Base-by-base conservation (phyloP, 2,113 vertebrate genomes). In the Sigmodon hispidus region DNA sequence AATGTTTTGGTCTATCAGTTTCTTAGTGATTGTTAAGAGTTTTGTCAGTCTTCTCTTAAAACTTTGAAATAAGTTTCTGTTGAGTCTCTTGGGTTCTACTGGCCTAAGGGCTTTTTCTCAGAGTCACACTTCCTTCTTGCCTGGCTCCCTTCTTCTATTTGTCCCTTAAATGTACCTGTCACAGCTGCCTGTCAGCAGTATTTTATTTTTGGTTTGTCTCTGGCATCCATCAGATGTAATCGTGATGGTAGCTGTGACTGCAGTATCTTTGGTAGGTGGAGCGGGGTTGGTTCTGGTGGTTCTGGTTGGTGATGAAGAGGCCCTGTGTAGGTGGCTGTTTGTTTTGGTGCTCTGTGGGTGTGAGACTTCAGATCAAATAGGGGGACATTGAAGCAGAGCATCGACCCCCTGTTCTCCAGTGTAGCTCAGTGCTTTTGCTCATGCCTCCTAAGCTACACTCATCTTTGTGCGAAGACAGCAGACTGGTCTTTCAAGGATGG, bases 61-160 rank as follows among this genome's bases (percentile, higher is more conserved):
- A 77, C 73, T 88, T 77, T 7, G 59, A 22, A 76, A 29, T 17
- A 69, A 67, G 55, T 89, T 57, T 59, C n/a, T 89, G 85, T 92
- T 70, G n/a, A 80, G 3, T 79, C 21, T 93, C 75, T 69, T 48
- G 72, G 76, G 36, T 89, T 96, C 90, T 61, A 48, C 45, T 86
- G 43, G 43, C 22, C 81, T 94, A 4, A 72, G 70, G 61, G 22
- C 50, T 92, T 96, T 93, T 94, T 61, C 26, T 89, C 0, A 0
- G 45, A 31, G 52, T 77, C 61, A 45, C 40, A 24, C 31, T n/a
- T 15, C 48, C 80, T 36, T 65, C 17, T 83, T 65, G 89, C 69
- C 88, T 52, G 50, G 77, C 63, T 52, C 2, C 76, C 19, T 92
- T 40, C 45, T 69, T 40, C 45, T 69, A n/a, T 34, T 81, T 26